Conservation (phyloP, 2,888 invertebrate species). For the Leptinotarsa tumamoca region DNA sequence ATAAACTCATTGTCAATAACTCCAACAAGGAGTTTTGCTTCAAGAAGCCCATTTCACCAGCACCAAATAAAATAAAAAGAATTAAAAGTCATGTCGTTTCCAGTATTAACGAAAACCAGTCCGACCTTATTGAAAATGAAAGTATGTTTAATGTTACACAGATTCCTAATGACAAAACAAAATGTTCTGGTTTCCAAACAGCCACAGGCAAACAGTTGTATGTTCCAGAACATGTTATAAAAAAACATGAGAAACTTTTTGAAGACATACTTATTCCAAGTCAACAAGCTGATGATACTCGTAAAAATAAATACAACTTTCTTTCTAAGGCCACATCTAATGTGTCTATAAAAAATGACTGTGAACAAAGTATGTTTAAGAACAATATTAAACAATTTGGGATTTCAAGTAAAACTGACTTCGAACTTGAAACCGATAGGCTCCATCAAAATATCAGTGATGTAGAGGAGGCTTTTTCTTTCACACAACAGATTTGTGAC, state of each 20-base stretch:
- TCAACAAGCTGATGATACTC: conserved; percentile 31
- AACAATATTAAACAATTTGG: neutral
- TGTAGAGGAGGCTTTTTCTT: conserved; percentile 31
- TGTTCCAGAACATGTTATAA: conserved; percentile 50
- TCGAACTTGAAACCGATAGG: neutral
- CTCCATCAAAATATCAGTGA: conserved; percentile 21
- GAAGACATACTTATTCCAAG: conserved; percentile 54
- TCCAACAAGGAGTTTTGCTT: conserved; percentile 44
- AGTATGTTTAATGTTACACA: conserved; percentile 12
- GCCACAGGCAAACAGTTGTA: conserved; percentile 60
- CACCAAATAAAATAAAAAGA: conserved; percentile 32
- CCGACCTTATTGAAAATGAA: conserved; percentile 18
- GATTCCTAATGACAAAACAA: conserved; percentile 24
- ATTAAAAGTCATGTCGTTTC: neutral
- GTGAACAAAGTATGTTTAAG: conserved; percentile 33
- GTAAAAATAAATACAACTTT: conserved; percentile 47
- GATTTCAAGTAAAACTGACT: neutral
- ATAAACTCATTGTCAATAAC: conserved; percentile 30
- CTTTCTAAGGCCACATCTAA: conserved; percentile 21
- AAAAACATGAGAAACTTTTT: conserved; percentile 62
- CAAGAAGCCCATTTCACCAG: conserved; percentile 50
- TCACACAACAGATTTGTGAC: conserved; percentile 39
- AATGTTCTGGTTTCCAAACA: conserved; percentile 42
- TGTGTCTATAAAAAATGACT: neutral
- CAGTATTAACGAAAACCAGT: neutral